Percentiles rank a stretch among this genome's conserved stretches.
phyloP scores from a whole-genome alignment of 2,113 vertebrate genomes.

The Gambusia holbrooki region DNA sequence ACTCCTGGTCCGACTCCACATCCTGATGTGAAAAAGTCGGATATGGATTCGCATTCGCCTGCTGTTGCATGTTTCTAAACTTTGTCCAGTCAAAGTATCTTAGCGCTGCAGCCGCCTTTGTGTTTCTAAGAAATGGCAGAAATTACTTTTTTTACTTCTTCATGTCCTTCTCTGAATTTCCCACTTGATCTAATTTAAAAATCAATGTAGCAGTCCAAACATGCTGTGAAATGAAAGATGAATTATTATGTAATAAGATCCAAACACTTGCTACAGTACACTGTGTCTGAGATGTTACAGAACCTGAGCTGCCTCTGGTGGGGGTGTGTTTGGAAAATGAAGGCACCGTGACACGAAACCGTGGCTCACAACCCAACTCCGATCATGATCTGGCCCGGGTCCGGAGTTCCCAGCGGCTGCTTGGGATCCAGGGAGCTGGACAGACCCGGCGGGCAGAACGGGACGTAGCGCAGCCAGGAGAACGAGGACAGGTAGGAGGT shows the following conservation, averaged over 20 bases:
- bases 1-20: too few relatives aligned
- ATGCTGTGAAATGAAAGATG: not conserved
- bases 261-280: conserved; percentile 50
- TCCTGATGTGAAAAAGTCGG: too few relatives aligned
- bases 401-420: conserved; percentile 43
- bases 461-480: conserved; percentile 82
- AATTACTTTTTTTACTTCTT: not conserved
- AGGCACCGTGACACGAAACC: not conserved
- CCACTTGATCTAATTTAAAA: not conserved
- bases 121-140: too few relatives aligned
- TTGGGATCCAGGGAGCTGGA: conserved; percentile 33
- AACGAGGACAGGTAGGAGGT: conserved; percentile 74
- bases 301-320: conserved; percentile 51
- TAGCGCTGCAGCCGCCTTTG: too few relatives aligned
- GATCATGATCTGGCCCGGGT: conserved; percentile 60
- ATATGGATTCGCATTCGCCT: too few relatives aligned
- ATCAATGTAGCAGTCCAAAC: not conserved
- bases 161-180: not conserved
- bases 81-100: not conserved
- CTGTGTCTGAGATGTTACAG: conserved; percentile 27
- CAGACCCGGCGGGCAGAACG: conserved; percentile 83
- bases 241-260: not conserved
- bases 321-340: conserved; percentile 7
- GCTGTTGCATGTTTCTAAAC: not conserved
- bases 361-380: conserved; percentile 60